These are phyloP conservation scores for Crotalus tigris DNA, from an alignment of 2,113 vertebrate species.

Conservation along the genomic window DNA sequence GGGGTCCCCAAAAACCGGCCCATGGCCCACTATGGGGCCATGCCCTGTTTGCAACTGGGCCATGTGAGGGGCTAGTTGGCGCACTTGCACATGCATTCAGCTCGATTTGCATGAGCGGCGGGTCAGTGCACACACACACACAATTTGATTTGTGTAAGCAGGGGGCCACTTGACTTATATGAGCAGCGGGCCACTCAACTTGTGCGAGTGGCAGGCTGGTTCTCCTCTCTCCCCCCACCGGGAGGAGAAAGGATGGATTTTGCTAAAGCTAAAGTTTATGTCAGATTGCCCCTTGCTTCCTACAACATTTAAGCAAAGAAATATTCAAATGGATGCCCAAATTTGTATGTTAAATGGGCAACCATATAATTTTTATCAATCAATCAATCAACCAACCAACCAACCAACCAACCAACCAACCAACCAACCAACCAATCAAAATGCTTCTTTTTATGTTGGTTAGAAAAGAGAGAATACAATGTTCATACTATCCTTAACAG, in stretches of 20 bases:
- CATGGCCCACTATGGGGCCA: too few species aligned
- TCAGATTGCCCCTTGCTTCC: not conserved
- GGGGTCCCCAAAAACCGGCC: not conserved
- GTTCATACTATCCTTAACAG: not conserved
- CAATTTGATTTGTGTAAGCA: too few species aligned
- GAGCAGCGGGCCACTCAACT: too few species aligned
- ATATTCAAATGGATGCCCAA: not conserved
- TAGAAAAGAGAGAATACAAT: not conserved
- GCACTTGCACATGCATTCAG: too few species aligned
- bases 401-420: too few species aligned
- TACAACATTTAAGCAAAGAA: not conserved
- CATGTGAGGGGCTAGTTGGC: too few species aligned
- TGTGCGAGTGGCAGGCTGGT: too few species aligned
- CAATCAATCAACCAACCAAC: not conserved
- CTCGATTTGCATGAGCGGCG: too few species aligned
- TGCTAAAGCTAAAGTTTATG: rapidly evolving
- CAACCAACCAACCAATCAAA: not conserved
- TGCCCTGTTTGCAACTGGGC: too few species aligned
- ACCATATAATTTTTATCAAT: not conserved
- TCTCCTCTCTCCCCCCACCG: too few species aligned
- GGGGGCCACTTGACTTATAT: too few species aligned
- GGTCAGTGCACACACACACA: too few species aligned
- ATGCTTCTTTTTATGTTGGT: rapidly evolving
- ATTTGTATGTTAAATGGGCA: not conserved
- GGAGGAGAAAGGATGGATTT: not conserved